These are phyloP conservation scores for Falco berigora DNA, from an alignment of 2,797 vertebrate genomes.

Conservation along the genomic window DNA sequence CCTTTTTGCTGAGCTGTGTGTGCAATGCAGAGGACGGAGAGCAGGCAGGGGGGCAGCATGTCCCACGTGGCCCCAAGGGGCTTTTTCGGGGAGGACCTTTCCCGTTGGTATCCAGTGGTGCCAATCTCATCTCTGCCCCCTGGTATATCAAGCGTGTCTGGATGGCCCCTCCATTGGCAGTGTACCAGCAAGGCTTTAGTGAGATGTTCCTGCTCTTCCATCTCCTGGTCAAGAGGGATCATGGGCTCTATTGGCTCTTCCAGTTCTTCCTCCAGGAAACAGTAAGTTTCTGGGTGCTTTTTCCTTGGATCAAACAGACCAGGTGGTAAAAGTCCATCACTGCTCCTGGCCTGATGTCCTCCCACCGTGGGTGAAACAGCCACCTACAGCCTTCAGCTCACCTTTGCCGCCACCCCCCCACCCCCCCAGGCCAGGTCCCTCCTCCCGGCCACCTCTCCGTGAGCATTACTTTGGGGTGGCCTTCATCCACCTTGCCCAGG, in stretches of 20 bases:
- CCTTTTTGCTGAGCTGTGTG: constrained; percentile 43
- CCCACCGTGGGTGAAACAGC: not conserved
- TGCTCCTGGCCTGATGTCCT: not conserved
- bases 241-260: constrained; percentile 58
- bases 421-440: not conserved
- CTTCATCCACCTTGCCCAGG: not conserved
- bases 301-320: not conserved
- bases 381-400: not conserved
- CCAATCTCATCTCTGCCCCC: not conserved
- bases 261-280: constrained; percentile 66
- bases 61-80: accelerated
- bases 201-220: constrained; percentile 61
- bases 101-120: not conserved
- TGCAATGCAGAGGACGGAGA: constrained; percentile 41
- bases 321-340: not conserved
- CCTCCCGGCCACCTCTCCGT: not conserved
- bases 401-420: not conserved
- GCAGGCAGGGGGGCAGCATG: not conserved
- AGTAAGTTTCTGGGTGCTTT: not conserved
- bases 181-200: constrained; percentile 58
- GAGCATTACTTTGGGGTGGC: not conserved
- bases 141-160: accelerated
- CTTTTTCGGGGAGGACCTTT: not conserved
- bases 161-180: not conserved
- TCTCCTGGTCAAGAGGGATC: constrained; percentile 37